Base-by-base conservation (phyloP, 2,797 vertebrate species). In the Eulemur mongoz region DNA sequence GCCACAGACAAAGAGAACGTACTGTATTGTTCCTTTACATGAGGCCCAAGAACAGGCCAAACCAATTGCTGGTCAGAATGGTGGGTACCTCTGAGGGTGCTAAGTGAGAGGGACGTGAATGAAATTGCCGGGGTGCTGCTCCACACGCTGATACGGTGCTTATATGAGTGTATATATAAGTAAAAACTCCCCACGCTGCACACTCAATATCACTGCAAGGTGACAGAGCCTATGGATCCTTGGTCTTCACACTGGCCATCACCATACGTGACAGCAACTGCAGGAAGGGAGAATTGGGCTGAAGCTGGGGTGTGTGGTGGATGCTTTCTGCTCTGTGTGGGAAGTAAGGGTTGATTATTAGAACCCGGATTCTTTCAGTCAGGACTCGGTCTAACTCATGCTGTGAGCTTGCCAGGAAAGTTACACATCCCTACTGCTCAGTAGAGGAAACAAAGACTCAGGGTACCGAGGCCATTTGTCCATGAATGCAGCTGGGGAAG, bases 131-230 rank as follows among this genome's bases (percentile, higher is more conserved):
- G 80, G 22, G 15, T 86, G 9, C 40, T 18, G 7, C 17, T 43
- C 35, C 40, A 8, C 18, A 20, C 5, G 3, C 15, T 32, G 72
- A 48, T 35, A 8, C 3, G 20, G 4, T 35, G 43, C 32, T 57
- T 22, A 70, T 0, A 17, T 2, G 5, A 78, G 23, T 20, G 7
- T 17, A 52, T 0, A 5, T 2, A 15, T 8, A 30, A 14, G 30
- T 14, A 27, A 76, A 75, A 86, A 10, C 5, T 54, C 63, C 15
- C n/a, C 12, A 12, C 1, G 2, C 72, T 52, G 3, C 15, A 14
- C 45, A 43, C 40, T 25, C 17, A 1, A 14, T 18, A 82, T 50
- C 4, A 52, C 32, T 32, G 32, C 0, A 45, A 48, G 11, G 30
- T 5, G 57, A n/a, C 61, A 45, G 52, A 61, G 32, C n/a, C 61